Base-by-base conservation (phyloP, 2,888 invertebrate genomes). In the Sphaerophoria taeniata region DNA sequence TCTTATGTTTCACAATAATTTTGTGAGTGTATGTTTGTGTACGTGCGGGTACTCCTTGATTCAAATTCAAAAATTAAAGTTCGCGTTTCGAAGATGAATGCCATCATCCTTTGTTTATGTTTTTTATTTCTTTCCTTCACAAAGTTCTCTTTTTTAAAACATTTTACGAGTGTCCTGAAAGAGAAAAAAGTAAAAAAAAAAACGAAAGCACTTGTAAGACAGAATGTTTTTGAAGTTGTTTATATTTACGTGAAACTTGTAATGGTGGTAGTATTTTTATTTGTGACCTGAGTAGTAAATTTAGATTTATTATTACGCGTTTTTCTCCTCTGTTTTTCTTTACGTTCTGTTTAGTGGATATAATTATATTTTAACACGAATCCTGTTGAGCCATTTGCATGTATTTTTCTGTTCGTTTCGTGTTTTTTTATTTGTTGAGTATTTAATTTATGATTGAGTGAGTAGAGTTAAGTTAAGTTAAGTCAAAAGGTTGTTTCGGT, bases 361-460 rank as follows among this genome's bases (percentile, higher is more conserved):
- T 85, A 81, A 85, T 81, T 77, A 77, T 76, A 76, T 85, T 77
- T 81, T 56, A 73, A 76, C 85, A 85, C 65, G 76, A 85, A 61
- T 85, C 67, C 55, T 74, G 65, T 36, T 85, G 39, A 63, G 71
- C 71, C 72, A 67, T 80, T 80, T 81, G 81, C 85, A 81, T 85
- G 85, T 73, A 24, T 24, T 24, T 24, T 24, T 24, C 24, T 24
- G 24, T 24, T 24, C 24, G 24, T 24, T 24, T 24, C 24, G 24
- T 24, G 24, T 24, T 24, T 24, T 53, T 53, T 36, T 53, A 70
- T 56, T 73, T 80, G 72, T 80, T 72, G 47, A 69, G 79, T 58
- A 69, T 67, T 53, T 76, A 77, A 81, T 76, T 81, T 73, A 76
- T 61, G 72, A 58, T 33, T 39, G 45, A 53, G 45, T 33, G 45